Percentiles rank a stretch among this genome's conserved stretches.
These are phyloP conservation scores for Cyphomyrus plagiostoma DNA, from an alignment of 2,113 vertebrate species.

Conservation along the genomic window DNA sequence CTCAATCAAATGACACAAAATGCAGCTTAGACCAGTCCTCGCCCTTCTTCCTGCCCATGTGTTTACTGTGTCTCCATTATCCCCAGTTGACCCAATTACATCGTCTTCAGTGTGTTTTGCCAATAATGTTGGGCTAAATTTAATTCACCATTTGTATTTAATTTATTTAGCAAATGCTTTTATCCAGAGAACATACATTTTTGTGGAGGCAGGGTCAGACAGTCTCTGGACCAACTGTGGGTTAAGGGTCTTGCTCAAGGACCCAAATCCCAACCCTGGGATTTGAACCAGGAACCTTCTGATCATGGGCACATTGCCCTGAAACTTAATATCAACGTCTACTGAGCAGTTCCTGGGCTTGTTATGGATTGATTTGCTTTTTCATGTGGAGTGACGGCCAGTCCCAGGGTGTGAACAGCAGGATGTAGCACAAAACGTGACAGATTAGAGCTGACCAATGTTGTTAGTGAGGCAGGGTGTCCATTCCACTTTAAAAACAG, in stretches of 20 bases:
- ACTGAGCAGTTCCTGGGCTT: background rate
- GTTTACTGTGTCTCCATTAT: background rate
- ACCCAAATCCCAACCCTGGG: background rate
- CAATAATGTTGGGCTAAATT: background rate
- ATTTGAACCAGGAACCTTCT: background rate
- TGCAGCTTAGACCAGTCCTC: background rate
- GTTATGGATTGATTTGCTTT: background rate
- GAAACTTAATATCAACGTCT: background rate
- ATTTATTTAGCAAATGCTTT: background rate
- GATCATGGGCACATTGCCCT: background rate
- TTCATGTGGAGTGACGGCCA: background rate
- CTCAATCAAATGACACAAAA: background rate
- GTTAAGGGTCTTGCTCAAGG: background rate
- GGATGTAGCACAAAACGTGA: background rate
- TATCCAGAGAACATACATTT: background rate
- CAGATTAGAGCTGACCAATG: background rate
- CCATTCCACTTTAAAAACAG: background rate
- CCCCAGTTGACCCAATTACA: background rate
- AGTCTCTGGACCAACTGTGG: background rate
- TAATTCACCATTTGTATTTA: background rate
- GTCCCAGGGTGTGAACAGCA: background rate
- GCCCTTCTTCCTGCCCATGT: background rate
- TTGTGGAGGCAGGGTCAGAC: background rate
- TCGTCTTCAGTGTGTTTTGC: background rate
- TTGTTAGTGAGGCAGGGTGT: background rate